Evolutionary conservation across 2,888 invertebrate species (phyloP), one percentile per base, ranked within the genome.

Genomic region (Argyresthia albistria): DNA sequence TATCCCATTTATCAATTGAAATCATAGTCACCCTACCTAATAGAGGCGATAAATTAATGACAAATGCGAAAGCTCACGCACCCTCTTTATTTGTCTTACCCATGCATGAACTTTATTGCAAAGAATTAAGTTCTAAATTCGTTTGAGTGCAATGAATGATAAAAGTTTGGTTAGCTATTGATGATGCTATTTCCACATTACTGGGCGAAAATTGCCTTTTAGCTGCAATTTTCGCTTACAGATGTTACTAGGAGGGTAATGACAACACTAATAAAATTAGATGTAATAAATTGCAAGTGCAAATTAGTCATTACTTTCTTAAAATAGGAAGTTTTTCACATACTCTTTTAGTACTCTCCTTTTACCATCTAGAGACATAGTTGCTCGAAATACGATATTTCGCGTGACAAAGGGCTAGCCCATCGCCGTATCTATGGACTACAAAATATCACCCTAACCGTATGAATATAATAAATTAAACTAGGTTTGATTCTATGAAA

Each of bases 31-130:
- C 71, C 73, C 70, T 66, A 69, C 47, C 14, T 47, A 47, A 47
- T 47, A 58, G 54, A 58, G 61, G 58, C 58, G 65, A 70, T 71
- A 69, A 67, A 72, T 70, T 70, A 63, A 69, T 73, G 76, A 75
- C 73, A 75, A 75, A 70, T 68, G 70, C 59, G 63, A 62, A 69
- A 67, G 69, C 66, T 53, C 10, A 61, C 59, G 60, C 64, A 62
- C 63, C 66, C 63, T 48, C 35, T 35, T 45, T 14, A 16, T 35
- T 25, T 47, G 35, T 47, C 14, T 45, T 47, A 15, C 10, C 45
- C 35, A 47, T n/a, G 8, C 35, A 12, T 35, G n/a, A 11, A 35
- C 47, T 11, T 35, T 35, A 47, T 35, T 35, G 35, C 47, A 9
- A 25, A 47, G 35, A 35, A 4, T 35, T 35, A 47, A 35, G 35